A percentile compares a stretch with the other conserved stretches of the same genome.
Conservation (phyloP, 2,797 vertebrate genomes). For the Caiman crocodilus region DNA sequence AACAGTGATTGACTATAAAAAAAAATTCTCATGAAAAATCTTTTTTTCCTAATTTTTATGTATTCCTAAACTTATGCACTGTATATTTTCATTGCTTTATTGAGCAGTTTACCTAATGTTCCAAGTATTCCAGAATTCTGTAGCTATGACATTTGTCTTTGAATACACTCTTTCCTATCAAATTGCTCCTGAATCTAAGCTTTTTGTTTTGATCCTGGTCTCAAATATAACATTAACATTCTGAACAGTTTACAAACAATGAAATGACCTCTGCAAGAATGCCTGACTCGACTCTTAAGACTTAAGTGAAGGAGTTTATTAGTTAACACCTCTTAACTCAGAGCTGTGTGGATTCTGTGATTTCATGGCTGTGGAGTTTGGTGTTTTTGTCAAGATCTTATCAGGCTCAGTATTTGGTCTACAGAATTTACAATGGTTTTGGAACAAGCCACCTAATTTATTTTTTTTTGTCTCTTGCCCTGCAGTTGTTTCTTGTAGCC, state of each 20-base stretch:
- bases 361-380: neutral
- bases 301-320: too few relatives aligned
- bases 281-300: neutral
- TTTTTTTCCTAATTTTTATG: too few relatives aligned
- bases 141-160: conserved; percentile 9
- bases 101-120: neutral
- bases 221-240: neutral
- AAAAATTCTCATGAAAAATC: too few relatives aligned
- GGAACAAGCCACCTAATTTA: neutral
- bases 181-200: neutral
- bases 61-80: too few relatives aligned
- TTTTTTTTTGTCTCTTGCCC: neutral
- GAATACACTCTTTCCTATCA: neutral
- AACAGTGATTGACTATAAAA: too few relatives aligned
- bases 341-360: neutral
- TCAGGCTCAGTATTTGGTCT: neutral
- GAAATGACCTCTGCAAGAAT: neutral
- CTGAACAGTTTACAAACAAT: neutral
- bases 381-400: neutral
- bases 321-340: too few relatives aligned
- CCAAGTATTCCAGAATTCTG: conserved; percentile 13
- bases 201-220: neutral
- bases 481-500: neutral
- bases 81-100: too few relatives aligned
- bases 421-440: neutral